Conservation (phyloP, 2,113 vertebrate species). For the Fulmarus glacialis region DNA sequence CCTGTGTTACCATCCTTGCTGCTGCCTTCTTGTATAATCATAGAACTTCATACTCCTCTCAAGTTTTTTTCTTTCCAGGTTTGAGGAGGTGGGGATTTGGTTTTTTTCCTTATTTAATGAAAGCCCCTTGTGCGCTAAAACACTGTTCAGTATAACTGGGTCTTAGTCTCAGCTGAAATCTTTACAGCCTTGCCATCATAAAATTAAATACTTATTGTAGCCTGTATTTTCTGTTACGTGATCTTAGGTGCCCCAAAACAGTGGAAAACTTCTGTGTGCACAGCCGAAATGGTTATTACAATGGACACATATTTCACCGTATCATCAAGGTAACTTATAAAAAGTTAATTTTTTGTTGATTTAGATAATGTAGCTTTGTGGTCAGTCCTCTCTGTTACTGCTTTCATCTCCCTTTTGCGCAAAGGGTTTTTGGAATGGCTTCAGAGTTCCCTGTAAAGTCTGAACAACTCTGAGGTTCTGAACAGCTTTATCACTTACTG, state of each 20-base stretch:
- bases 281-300: slow-evolving; percentile 97
- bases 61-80: not conserved
- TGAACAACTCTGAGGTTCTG: not conserved
- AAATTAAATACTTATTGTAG: not conserved
- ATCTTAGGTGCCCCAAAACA: slow-evolving; percentile 92
- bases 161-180: not conserved
- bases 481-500: not conserved
- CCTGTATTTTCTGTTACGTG: not conserved
- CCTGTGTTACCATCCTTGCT: fast-evolving
- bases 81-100: not conserved
- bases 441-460: not conserved
- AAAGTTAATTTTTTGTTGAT: not conserved
- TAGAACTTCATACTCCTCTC: not conserved
- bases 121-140: not conserved
- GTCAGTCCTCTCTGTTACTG: not conserved
- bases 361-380: not conserved
- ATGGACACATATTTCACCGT: slow-evolving; percentile 93
- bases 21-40: not conserved
- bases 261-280: slow-evolving; percentile 99
- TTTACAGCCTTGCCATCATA: not conserved
- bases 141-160: not conserved
- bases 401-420: not conserved
- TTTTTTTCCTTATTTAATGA: not conserved
- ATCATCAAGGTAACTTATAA: slow-evolving; percentile 90
- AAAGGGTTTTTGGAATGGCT: not conserved